A percentile compares a stretch with the other conserved stretches of the same genome.
Conservation (phyloP, 1,140 invertebrate genomes). For the Scaptomyza montana region DNA sequence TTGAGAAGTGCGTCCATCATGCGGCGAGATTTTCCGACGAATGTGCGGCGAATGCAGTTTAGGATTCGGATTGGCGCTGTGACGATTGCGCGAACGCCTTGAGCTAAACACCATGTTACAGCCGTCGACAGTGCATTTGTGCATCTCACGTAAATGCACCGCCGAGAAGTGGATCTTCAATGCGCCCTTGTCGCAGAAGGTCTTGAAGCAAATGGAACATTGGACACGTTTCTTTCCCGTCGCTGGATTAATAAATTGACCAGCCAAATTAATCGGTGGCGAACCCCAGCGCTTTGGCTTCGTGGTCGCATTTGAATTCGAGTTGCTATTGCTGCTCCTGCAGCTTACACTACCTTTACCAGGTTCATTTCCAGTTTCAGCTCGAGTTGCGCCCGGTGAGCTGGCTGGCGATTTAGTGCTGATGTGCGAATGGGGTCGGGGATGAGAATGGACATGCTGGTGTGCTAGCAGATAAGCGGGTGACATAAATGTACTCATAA, state of each 20-base stretch:
- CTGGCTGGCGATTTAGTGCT: slow-evolving; percentile 65
- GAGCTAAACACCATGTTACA: slow-evolving; percentile 93
- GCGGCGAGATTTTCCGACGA: slow-evolving; percentile 95
- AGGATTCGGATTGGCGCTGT: slow-evolving; percentile 98
- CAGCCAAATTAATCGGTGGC: slow-evolving; percentile 92
- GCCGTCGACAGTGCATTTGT: slow-evolving; percentile 90
- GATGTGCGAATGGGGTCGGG: slow-evolving; percentile 8
- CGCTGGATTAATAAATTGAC: slow-evolving; percentile 95
- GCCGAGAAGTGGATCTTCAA: slow-evolving; percentile 99
- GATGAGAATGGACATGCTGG: slow-evolving; percentile 14
- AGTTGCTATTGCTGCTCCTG: neutral
- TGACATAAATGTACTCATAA: slow-evolving; percentile 78
- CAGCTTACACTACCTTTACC: neutral
- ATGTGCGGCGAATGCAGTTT: slow-evolving; percentile 98
- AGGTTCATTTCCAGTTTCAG: neutral
- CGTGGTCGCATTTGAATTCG: slow-evolving; percentile 5
- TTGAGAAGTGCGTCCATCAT: slow-evolving; percentile 94
- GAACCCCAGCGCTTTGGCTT: slow-evolving; percentile 83
- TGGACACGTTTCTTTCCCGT: slow-evolving; percentile 98
- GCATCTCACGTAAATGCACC: slow-evolving; percentile 92
- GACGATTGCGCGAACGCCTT: slow-evolving; percentile 89
- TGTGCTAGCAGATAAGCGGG: slow-evolving; percentile 73
- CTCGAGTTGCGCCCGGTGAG: slow-evolving; percentile 48
- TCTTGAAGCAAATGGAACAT: slow-evolving; percentile 99
- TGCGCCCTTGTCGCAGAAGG: slow-evolving; percentile 99